Evolutionary conservation across 1,140 invertebrate genomes (phyloP).

Genomic region (Meloidogyne exigua): DNA sequence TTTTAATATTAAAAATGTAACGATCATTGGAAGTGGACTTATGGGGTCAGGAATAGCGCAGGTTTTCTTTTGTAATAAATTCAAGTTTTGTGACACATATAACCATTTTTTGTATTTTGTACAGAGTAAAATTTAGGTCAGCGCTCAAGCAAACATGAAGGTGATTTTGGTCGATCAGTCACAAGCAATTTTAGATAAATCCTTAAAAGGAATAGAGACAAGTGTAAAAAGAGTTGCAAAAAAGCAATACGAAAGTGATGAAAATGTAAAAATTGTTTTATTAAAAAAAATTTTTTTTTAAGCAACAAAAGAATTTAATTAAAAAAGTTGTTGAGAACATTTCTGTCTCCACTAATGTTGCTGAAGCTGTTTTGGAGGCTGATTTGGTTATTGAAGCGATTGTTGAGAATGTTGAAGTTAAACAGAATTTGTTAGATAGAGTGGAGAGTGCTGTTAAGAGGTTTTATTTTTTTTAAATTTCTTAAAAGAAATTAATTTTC

Average conservation of each 20-base stretch:
- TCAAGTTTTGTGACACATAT: neutral
- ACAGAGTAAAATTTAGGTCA: conserved; percentile 13
- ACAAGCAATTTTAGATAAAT: conserved; percentile 73
- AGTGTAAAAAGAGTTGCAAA: conserved; percentile 76
- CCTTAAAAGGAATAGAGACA: conserved; percentile 71
- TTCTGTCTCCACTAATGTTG: conserved; percentile 75
- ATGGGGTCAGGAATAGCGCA: conserved; percentile 86
- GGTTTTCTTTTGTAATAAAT: conserved; percentile 65
- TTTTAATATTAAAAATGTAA: conserved; percentile 74
- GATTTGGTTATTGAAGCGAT: conserved; percentile 64
- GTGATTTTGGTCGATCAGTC: conserved; percentile 73
- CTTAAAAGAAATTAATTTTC: conserved; percentile 2
- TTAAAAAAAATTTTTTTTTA: conserved; percentile 6
- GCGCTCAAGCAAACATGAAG: conserved; percentile 38
- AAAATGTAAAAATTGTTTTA: conserved; percentile 51
- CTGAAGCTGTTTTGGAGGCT: conserved; percentile 59
- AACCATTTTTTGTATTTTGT: too few relatives aligned
- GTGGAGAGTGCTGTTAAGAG: conserved; percentile 44
- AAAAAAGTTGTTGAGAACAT: conserved; percentile 71
- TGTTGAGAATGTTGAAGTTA: conserved; percentile 63
- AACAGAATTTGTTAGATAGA: conserved; percentile 58
- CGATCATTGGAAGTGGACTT: conserved; percentile 79
- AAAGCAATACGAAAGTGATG: conserved; percentile 73
- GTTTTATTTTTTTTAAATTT: conserved; percentile 17
- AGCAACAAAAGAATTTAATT: conserved; percentile 41